Evolutionary conservation across 2,797 vertebrate genomes (phyloP), one percentile per base, ranked within the genome.

Genomic region (Anguilla anguilla): DNA sequence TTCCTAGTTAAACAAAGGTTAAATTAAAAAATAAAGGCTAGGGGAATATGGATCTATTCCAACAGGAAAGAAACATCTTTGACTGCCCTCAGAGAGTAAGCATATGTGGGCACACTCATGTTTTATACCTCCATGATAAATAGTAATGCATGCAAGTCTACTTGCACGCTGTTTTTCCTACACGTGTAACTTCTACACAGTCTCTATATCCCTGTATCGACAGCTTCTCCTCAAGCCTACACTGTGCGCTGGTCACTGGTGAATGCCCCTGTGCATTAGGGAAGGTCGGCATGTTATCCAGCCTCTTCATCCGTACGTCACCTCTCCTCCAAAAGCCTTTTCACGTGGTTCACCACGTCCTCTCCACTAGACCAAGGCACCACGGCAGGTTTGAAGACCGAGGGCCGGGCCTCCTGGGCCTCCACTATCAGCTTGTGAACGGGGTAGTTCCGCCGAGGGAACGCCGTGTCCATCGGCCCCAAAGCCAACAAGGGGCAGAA

Each of bases 341-440:
- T 97, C 85, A 99, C 95, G 85, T 92, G 94, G 87, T 93, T 94
- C 86, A 96, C 93, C 6, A 99, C 96, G 2, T 98, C 97, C 0
- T 92, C 39, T 0, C 96, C 98, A 0, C 95, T 97, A 25, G 96
- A 95, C 98, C 98, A 99, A 0, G 98, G 97, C 86, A 97, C 96
- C 0, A 97, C 90, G 0, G 94, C 89, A 61, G 97, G 97, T 87
- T 95, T 96, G 88, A 96, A 94, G 0, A 90, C 91, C 0, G 93
- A 93, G 0, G 95, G 94, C 85, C 96, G 93, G 0, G 93, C 91
- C 86, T 95, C 94, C 92, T 95, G 95, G 86, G 93, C 94, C 91
- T 97, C 96, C 86, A 93, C 93, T 87, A 97, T 93, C 89, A 98
- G 93, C 86, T 91, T 92, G 93, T 99, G 97, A 97, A 99, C 97